Evolutionary conservation across 2,113 vertebrate species (phyloP), one percentile per base, ranked within the genome.

Genomic region (Etheostoma spectabile): DNA sequence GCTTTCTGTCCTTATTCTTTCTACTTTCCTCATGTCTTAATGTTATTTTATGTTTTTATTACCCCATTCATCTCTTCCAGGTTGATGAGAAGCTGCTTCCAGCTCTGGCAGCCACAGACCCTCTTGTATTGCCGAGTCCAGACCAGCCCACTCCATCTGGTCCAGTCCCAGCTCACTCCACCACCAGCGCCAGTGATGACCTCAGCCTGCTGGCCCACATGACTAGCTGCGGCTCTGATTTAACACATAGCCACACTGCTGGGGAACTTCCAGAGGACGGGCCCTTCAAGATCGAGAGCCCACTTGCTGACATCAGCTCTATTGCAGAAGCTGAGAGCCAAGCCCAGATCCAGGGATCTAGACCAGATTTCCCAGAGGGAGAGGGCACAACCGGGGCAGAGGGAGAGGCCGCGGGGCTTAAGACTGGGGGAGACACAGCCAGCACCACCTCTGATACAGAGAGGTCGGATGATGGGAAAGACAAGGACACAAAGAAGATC

Each of bases 401-500:
- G 87, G 94, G 94, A 92, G 91, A 96, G 92, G 82, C 95, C 87
- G 81, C 94, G 13, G 96, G 96, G 63, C 95, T 96, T 3, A 99
- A 99, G 92, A 95, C 97, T n/a, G 97, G 96, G 18, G 96, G 96
- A 52, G 98, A 99, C 88, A 93, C 94, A 19, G 91, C 91, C 80
- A 96, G 95, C 87, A 95, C 92, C 42, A 94, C 93, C 33, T 96
- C 95, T 3, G 98, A 99, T 84, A 99, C 98, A 0, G 98, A 99
- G 94, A 96, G 97, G 91, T 99, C 98, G 3, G 98, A 99, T 33
- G 98, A 99, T 83, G 97, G 98, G 76, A 99, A 97, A 83, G 98
- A 99, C 75, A 99, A 99, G 80, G 98, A 99, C 89, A 96, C 96
- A 74, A 96, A 97, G 91, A 99, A 99, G 92, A 99, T 99, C 86